Evolutionary conservation across 2,888 invertebrate genomes (phyloP), one percentile per base, ranked within the genome.

Genomic region (Thalpophila matura): DNA sequence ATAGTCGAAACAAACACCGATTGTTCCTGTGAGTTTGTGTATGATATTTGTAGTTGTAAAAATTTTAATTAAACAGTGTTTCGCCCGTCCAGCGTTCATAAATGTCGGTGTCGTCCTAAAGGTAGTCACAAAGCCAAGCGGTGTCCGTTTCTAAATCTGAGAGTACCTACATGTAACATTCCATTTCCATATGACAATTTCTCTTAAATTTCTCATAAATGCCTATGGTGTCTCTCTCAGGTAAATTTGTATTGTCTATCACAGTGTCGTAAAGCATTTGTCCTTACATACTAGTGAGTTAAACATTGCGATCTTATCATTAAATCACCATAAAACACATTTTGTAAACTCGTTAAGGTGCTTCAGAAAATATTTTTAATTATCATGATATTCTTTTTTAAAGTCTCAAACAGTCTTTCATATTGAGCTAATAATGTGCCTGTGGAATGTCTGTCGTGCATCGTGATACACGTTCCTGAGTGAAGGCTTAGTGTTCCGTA

Each of bases 251-350:
- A 91, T 91, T 89, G 91, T 90, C 91, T 93, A 94, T 94, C 95
- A 94, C 94, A 94, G 94, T 91, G 93, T 88, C 90, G 87, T 92
- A 94, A 94, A 92, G 94, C 93, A 93, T 94, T 93, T 93, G 91
- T 94, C 91, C 94, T 94, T 94, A 95, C 89, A 93, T 91, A 90
- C 94, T 95, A 94, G 90, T 91, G 94, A 94, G 92, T 94, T 91
- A 89, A 88, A 89, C 88, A 87, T 90, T 90, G 90, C 89, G 92
- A 90, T 94, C 91, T 94, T 93, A 94, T 89, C 83, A 90, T 89
- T 91, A 93, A 89, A 91, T 91, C 94, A 93, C 92, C 93, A 88
- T 89, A 89, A 90, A 91, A 93, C 91, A 92, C 88, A 87, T 90
- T 86, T 90, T 89, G 89, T 92, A 92, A 90, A 91, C 89, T 92